phyloP scores from a whole-genome alignment of 2,113 vertebrate species.

The Ophiodon elongatus region DNA sequence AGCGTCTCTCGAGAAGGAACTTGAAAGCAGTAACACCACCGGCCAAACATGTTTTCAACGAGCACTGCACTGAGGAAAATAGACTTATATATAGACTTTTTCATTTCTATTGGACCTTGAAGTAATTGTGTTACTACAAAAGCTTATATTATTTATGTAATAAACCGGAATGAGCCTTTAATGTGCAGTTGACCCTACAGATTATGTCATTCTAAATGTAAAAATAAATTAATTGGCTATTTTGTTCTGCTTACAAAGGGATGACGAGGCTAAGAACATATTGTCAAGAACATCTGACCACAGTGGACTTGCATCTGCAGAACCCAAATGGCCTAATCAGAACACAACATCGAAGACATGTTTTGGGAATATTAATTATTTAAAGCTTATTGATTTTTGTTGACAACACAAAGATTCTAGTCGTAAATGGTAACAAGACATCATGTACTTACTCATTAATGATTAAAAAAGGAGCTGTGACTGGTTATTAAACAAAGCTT shows the following conservation, averaged over 20 bases:
- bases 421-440: neutral
- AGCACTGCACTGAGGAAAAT: no score
- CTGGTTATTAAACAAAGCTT: no score
- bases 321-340: neutral
- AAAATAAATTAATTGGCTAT: neutral
- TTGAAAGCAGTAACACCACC: no score
- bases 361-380: neutral
- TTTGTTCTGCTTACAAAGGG: neutral
- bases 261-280: neutral
- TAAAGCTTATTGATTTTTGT: neutral
- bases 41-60: no score
- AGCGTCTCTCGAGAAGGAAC: no score
- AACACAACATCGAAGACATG: neutral
- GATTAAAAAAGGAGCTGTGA: neutral
- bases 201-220: neutral
- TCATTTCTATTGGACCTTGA: neutral
- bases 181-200: neutral
- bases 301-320: neutral
- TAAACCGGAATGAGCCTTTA: neutral
- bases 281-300: neutral
- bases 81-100: neutral
- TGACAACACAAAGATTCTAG: neutral
- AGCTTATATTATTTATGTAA: neutral
- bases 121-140: neutral
- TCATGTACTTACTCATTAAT: neutral